A percentile compares a stretch with the other conserved stretches of the same genome.
phyloP scores from a whole-genome alignment of 2,797 vertebrate genomes.

The Cuculus canorus region DNA sequence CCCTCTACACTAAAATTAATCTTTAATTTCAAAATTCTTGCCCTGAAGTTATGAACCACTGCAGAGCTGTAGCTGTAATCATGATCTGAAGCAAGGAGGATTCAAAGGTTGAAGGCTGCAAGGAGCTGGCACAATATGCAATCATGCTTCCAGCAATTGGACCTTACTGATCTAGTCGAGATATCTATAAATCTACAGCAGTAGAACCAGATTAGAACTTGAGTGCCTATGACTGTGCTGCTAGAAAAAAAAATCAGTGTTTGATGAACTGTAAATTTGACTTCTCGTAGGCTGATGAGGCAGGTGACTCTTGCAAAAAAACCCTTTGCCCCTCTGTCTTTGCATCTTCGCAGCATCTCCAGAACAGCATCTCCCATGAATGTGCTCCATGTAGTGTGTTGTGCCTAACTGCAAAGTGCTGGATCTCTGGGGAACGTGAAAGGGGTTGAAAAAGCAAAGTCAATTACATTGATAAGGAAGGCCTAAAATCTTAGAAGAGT shows the following conservation, averaged over 20 bases:
- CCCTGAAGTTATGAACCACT: not conserved
- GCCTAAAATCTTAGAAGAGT: not conserved
- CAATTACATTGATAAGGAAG: not conserved
- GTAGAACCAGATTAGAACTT: not conserved
- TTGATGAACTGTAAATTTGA: not conserved
- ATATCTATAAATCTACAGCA: not conserved
- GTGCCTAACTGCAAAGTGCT: not conserved
- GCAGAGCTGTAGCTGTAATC: not conserved
- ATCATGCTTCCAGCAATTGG: not conserved
- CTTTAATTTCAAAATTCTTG: not conserved
- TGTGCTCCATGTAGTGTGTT: rapidly evolving
- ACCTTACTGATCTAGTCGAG: not conserved
- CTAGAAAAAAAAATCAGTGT: not conserved
- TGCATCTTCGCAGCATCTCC: not conserved
- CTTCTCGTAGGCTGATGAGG: not conserved
- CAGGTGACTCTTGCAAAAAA: not conserved
- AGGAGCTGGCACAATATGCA: not conserved
- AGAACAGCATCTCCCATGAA: not conserved
- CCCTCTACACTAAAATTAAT: not conserved
- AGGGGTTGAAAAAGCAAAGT: not conserved
- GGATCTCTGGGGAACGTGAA: not conserved
- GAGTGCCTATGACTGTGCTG: not conserved
- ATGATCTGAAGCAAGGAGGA: not conserved
- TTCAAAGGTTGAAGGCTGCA: not conserved
- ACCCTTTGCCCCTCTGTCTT: not conserved